Conservation (phyloP, 2,888 invertebrate species). For the Hedychridium roseum region DNA sequence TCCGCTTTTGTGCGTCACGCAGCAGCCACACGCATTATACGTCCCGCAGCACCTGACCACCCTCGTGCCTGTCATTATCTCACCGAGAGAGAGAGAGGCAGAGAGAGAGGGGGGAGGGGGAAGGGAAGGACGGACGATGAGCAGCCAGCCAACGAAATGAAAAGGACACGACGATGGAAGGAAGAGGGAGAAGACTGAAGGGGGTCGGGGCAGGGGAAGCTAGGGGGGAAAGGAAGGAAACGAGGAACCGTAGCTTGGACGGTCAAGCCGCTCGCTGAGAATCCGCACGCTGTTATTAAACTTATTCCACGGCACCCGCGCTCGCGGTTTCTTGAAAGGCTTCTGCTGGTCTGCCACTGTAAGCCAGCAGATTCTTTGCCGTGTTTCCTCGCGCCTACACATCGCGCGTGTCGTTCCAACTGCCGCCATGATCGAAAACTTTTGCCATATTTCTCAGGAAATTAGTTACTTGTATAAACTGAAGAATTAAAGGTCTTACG, state of each 20-base stretch:
- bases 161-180: slow-evolving; percentile 19
- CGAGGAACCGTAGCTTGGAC: slow-evolving; percentile 8
- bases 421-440: too few species aligned
- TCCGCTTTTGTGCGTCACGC: slow-evolving; percentile 14
- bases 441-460: background rate
- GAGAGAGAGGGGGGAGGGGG: slow-evolving; percentile 2
- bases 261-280: slow-evolving; percentile 32
- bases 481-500: too few species aligned
- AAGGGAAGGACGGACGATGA: background rate
- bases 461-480: background rate
- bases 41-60: slow-evolving; percentile 37
- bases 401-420: too few species aligned
- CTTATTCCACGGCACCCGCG: slow-evolving; percentile 22
- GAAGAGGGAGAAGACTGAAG: slow-evolving; percentile 2
- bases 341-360: too few species aligned
- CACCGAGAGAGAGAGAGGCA: slow-evolving; percentile 11
- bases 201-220: background rate
- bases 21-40: slow-evolving; percentile 34
- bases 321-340: slow-evolving; percentile 1
- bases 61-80: slow-evolving; percentile 51
- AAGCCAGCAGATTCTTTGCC: too few species aligned
- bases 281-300: slow-evolving; percentile 31
- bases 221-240: background rate
- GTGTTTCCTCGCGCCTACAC: too few species aligned
- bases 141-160: slow-evolving; percentile 8